A percentile compares a stretch with the other conserved stretches of the same genome.
Conservation (phyloP, 2,113 vertebrate genomes). For the Neolamprologus caudopunctatus region DNA sequence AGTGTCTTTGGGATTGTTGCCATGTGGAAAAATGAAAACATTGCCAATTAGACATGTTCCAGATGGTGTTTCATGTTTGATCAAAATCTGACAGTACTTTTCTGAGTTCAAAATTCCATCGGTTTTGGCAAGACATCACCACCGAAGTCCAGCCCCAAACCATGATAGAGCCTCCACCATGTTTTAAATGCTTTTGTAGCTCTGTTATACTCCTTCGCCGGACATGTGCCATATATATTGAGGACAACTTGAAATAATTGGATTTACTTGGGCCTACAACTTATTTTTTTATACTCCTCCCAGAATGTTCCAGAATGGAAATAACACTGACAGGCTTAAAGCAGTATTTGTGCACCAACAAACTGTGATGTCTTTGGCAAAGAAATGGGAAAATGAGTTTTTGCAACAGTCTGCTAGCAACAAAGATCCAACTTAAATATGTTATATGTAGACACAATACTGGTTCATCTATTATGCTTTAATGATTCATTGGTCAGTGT, state of each 20-base stretch:
- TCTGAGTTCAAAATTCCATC: neutral
- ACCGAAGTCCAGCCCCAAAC: neutral
- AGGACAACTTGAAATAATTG: neutral
- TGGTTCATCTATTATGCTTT: neutral
- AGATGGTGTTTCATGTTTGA: neutral
- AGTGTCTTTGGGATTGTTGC: neutral
- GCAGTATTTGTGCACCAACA: neutral
- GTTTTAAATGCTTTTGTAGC: neutral
- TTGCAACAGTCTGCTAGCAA: neutral
- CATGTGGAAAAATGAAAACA: neutral
- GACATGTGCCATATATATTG: neutral
- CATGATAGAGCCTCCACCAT: neutral
- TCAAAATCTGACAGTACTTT: neutral
- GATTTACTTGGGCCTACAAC: neutral
- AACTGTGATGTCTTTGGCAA: neutral
- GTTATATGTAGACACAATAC: neutral
- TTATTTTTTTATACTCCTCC: neutral
- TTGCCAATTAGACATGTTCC: neutral
- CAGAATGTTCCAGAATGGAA: neutral
- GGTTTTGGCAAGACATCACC: neutral
- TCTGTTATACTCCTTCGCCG: neutral
- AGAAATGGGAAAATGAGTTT: neutral
- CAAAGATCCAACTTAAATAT: neutral
- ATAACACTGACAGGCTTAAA: accelerated
- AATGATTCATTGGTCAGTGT: neutral